Conservation (phyloP, 37 sponge, comb jelly and placozoan genomes). For the Geodia barretti region DNA sequence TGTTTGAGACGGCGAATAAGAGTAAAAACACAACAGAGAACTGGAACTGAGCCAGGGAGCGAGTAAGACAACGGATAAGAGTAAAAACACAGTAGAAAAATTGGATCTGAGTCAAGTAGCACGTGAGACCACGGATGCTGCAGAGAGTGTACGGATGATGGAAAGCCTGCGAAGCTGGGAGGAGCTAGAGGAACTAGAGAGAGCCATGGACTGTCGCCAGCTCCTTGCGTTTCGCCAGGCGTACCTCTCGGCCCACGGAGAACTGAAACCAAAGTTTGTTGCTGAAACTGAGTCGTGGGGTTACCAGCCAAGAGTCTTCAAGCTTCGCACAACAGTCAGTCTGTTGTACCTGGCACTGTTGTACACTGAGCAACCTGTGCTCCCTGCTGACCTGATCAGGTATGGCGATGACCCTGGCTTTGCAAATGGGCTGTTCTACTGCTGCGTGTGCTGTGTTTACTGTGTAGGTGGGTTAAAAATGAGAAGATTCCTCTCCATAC, state of each 20-base stretch:
- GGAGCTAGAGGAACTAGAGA: neutral
- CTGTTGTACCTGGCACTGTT: slow-evolving; percentile 51
- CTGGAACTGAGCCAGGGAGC: neutral
- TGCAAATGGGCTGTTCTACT: too few species aligned
- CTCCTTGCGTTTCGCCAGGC: neutral
- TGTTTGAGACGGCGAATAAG: slow-evolving; percentile 8
- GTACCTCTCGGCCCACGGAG: neutral
- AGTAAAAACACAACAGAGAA: neutral
- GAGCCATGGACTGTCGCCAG: neutral
- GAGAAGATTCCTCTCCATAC: slow-evolving; percentile 40
- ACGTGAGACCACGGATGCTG: neutral
- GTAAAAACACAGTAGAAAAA: too few species aligned
- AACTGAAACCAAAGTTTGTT: neutral
- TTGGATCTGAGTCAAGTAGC: neutral
- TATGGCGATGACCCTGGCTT: too few species aligned
- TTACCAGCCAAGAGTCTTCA: neutral
- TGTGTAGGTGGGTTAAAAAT: slow-evolving; percentile 6
- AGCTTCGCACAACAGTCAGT: slow-evolving; percentile 17
- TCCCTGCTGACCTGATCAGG: slow-evolving; percentile 42
- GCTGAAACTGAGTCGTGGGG: neutral
- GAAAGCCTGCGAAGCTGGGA: neutral
- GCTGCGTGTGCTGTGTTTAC: too few species aligned
- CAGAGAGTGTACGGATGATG: neutral
- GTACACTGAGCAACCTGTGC: slow-evolving; percentile 45
- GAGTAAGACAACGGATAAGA: neutral